Conservation (phyloP, 1,140 invertebrate genomes). For the Drosophila aff. region DNA sequence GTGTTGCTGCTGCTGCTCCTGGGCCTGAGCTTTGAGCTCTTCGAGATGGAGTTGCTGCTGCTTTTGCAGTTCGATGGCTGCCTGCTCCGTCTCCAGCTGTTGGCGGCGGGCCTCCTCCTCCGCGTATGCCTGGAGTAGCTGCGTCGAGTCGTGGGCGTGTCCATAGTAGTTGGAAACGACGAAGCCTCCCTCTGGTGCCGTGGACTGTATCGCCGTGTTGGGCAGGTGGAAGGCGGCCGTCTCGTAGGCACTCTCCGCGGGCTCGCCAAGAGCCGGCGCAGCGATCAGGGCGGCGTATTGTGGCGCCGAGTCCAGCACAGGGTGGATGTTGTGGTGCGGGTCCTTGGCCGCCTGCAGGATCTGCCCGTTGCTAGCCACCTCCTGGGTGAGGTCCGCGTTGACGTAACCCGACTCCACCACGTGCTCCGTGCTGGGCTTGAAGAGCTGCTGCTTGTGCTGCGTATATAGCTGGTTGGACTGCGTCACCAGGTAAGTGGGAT, state of each 20-base stretch:
- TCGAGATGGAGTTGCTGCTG: conserved; percentile 65
- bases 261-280: conserved; percentile 65
- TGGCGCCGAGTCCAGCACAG: conserved; percentile 66
- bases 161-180: conserved; percentile 81
- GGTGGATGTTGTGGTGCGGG: conserved; percentile 76
- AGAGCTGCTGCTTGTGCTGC: conserved; percentile 82
- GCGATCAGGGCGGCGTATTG: conserved; percentile 80
- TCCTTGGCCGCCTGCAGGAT: conserved; percentile 82
- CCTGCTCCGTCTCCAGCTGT: conserved; percentile 74
- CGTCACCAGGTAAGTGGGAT: conserved; percentile 83
- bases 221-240: conserved; percentile 71
- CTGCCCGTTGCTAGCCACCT: conserved; percentile 83
- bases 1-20: conserved; percentile 56
- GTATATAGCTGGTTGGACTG: conserved; percentile 82
- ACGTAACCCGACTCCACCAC: conserved; percentile 72
- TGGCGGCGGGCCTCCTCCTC: conserved; percentile 73
- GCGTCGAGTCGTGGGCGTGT: conserved; percentile 69
- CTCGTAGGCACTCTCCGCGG: conserved; percentile 48
- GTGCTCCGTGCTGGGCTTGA: conserved; percentile 70
- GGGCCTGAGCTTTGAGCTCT: conserved; percentile 51
- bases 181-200: conserved; percentile 70
- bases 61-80: conserved; percentile 62
- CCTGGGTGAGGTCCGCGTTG: conserved; percentile 77
- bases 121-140: conserved; percentile 70
- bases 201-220: conserved; percentile 48